Conservation (phyloP, 2,113 vertebrate species). For the Phocoena phocoena region DNA sequence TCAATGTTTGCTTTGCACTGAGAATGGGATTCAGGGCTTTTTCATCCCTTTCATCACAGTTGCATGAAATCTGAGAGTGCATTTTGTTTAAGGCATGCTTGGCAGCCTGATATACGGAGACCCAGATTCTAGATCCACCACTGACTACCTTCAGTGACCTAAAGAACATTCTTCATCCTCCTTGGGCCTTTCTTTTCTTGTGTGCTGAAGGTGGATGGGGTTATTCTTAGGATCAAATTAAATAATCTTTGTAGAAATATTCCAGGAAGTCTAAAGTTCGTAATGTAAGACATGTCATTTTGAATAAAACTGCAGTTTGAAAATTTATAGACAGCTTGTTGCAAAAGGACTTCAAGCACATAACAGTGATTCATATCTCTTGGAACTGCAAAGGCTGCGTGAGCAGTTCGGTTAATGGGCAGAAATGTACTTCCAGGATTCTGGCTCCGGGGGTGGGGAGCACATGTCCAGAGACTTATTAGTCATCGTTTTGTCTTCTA, state of each 20-base stretch:
- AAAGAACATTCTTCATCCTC: neutral
- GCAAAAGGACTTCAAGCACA: constrained; percentile 62
- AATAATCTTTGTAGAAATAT: constrained; percentile 38
- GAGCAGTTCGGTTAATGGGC: constrained; percentile 61
- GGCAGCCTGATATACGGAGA: neutral
- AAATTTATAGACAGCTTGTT: constrained; percentile 74
- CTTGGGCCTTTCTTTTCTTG: neutral
- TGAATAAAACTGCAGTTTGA: constrained; percentile 58
- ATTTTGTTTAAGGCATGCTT: neutral
- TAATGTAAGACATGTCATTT: constrained; percentile 61
- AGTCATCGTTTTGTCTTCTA: neutral
- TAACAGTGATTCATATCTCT: constrained; percentile 70
- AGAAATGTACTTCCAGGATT: constrained; percentile 18
- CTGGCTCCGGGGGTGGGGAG: neutral
- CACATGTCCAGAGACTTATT: neutral
- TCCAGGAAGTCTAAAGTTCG: constrained; percentile 64
- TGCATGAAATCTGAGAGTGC: neutral
- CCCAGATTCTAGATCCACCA: neutral
- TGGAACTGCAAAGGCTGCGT: constrained; percentile 41
- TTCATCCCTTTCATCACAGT: neutral
- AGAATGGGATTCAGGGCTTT: neutral
- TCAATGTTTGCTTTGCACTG: neutral
- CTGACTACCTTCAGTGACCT: neutral
- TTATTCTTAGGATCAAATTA: constrained; percentile 1
- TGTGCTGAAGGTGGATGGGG: neutral